These are phyloP conservation scores for Pollicipes pollicipes DNA, from an alignment of 1,140 invertebrate genomes.

Conservation along the genomic window DNA sequence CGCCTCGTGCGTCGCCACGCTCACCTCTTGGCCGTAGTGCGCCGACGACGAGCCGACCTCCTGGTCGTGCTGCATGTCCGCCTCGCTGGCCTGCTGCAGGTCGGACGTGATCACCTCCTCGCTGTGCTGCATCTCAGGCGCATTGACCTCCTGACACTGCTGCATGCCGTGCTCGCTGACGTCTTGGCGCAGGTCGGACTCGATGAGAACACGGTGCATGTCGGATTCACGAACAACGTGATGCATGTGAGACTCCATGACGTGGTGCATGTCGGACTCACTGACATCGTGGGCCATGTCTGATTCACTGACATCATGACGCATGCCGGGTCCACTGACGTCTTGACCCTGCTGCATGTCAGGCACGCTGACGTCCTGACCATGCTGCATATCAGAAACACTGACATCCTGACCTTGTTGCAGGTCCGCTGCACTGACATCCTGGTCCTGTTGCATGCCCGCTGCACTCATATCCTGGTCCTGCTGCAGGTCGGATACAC, in stretches of 20 bases:
- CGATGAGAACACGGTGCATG: not conserved
- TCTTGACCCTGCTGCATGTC: not conserved
- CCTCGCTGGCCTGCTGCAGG: not conserved
- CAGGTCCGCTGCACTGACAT: not conserved
- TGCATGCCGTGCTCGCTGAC: too few relatives aligned
- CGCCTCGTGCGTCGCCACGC: not conserved
- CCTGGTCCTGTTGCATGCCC: too few relatives aligned
- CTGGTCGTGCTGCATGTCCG: not conserved
- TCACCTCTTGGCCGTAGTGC: not conserved
- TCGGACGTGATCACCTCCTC: not conserved
- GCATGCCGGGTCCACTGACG: not conserved
- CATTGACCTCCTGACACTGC: not conserved
- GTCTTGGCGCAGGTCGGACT: not conserved
- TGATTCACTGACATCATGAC: not conserved
- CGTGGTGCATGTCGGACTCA: not conserved
- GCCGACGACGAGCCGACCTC: too few relatives aligned
- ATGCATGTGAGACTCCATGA: not conserved
- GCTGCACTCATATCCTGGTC: too few relatives aligned
- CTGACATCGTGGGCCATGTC: too few relatives aligned
- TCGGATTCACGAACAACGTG: not conserved
- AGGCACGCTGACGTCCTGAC: not conserved
- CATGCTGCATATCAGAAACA: not conserved
- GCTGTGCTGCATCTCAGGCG: not conserved
- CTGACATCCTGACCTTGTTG: not conserved
- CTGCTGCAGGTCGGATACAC: too few relatives aligned